Evolutionary conservation across 2,797 vertebrate species (phyloP), one percentile per base, ranked within the genome.

Genomic region (Melanotaenia parkinsoni): DNA sequence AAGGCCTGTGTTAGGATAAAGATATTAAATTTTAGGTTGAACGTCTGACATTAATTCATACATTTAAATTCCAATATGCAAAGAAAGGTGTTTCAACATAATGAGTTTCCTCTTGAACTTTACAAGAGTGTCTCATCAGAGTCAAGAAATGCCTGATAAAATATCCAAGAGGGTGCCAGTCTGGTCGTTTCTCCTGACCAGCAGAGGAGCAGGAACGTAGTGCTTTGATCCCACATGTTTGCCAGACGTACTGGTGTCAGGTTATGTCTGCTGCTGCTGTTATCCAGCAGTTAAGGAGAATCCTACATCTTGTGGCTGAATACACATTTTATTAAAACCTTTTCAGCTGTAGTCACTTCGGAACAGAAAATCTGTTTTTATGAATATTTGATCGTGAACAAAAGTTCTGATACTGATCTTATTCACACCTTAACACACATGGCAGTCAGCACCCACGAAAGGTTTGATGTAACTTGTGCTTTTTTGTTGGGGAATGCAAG

Each of bases 191-290:
- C 63, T 56, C 37, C 35, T 54, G 24, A 56, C 16, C 35, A 54
- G 33, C 28, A 16, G 33, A 56, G 14, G 26, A 54, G 63, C 24
- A 51, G 47, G 9, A 22, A 51, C 8, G 9, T 0, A n/a, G 9
- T 51, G 47, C 47, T 51, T 47, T 51, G 47, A 51, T 51, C 47
- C 47, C 50, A 54, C 20, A 26, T 40, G 37, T 66, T 54, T 56
- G 33, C 50, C 51, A 18, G 16, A 66, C 35, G 53, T 9, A 18
- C 33, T 28, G 24, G 24, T 38, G 26, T 33, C 38, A 28, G 33
- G 57, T 58, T 35, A 9, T 13, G 32, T 37, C 32, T 57, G 53
- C 37, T 65, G 22, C 16, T 38, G 33, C 28, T 20, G 2, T 57
- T 28, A 57, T 57, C 54, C 28, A 32, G 30, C 18, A 57, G 30